A percentile compares a stretch with the other conserved stretches of the same genome.
phyloP scores from a whole-genome alignment of 2,888 invertebrate species.

The Cyclophora albipunctata region DNA sequence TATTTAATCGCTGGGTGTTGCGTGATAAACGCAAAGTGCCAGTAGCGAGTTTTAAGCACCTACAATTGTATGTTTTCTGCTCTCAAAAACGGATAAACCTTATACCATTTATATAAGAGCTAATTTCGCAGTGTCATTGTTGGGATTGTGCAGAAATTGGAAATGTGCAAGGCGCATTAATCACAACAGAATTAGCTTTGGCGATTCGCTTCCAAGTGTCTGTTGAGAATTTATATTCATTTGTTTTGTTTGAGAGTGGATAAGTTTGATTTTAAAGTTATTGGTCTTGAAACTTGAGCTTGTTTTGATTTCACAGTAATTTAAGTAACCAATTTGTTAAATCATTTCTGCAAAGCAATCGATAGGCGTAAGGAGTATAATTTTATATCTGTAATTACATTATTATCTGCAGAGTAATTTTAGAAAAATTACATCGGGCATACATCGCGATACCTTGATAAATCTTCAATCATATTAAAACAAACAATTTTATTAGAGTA shows the following conservation, averaged over 20 bases:
- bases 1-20: conserved; percentile 64
- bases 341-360: neutral
- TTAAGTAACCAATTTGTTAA: neutral
- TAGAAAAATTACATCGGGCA: too few species aligned
- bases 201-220: conserved; percentile 71
- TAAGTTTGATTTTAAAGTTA: conserved; percentile 24
- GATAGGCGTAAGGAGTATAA: too few species aligned
- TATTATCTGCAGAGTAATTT: too few species aligned
- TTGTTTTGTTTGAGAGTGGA: conserved; percentile 20
- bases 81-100: conserved; percentile 9
- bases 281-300: too few species aligned
- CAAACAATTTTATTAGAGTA: too few species aligned
- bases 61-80: conserved; percentile 21
- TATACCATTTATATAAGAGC: conserved; percentile 26
- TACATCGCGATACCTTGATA: too few species aligned
- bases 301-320: neutral
- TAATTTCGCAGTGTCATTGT: conserved; percentile 16
- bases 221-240: conserved; percentile 59
- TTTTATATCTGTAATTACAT: too few species aligned
- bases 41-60: conserved; percentile 59
- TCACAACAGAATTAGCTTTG: conserved; percentile 74
- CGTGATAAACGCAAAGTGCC: conserved; percentile 71
- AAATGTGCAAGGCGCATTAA: conserved; percentile 71
- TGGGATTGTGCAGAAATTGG: conserved; percentile 27
- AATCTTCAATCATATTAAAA: too few species aligned